phyloP scores from a whole-genome alignment of 2,113 vertebrate genomes.

The Microcebus lehilahytsara region DNA sequence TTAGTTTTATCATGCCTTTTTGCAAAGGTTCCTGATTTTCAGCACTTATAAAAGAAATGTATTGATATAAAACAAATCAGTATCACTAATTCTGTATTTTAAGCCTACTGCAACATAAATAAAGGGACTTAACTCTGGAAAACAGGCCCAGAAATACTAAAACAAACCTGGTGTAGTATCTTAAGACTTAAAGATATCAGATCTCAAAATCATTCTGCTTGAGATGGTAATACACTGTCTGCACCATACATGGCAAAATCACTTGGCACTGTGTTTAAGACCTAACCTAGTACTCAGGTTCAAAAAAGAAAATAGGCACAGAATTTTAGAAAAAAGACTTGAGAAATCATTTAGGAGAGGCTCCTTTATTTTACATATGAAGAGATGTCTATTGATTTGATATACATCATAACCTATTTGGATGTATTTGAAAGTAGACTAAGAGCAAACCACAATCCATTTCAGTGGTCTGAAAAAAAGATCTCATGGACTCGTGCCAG shows the following conservation, averaged over 20 bases:
- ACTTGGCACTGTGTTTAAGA: background rate
- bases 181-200: background rate
- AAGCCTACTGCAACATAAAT: background rate
- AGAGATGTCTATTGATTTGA: background rate
- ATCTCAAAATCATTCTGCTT: background rate
- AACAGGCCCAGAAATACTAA: background rate
- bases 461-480: background rate
- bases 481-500: background rate
- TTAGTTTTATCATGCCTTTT: background rate
- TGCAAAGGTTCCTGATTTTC: background rate
- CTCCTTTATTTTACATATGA: background rate
- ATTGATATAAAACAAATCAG: background rate
- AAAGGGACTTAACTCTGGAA: background rate
- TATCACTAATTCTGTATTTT: background rate
- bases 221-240: background rate
- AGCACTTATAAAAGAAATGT: background rate
- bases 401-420: background rate
- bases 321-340: background rate
- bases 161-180: background rate
- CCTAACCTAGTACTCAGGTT: background rate
- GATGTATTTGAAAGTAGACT: background rate
- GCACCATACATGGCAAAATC: background rate
- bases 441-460: constrained; percentile 15
- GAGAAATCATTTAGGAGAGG: background rate
- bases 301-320: background rate